Evolutionary conservation across 2,113 vertebrate genomes (phyloP).

Genomic region (Rhynchopsitta pachyrhyncha): DNA sequence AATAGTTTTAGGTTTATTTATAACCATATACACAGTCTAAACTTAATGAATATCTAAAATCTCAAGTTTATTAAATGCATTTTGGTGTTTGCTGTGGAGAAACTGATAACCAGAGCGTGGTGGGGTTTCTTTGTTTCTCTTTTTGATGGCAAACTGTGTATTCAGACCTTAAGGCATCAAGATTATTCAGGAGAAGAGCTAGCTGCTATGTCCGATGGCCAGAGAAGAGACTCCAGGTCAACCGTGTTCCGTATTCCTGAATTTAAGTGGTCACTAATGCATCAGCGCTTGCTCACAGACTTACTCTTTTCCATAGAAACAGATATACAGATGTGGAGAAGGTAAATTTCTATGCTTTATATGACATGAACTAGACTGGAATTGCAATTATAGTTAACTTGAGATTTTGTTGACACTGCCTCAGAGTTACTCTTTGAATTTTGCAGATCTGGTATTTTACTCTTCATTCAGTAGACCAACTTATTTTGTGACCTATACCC

Average conservation of each 20-base stretch:
- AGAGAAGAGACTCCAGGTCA: slow-evolving; percentile 81
- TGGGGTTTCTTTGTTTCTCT: background rate
- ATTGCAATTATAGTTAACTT: background rate
- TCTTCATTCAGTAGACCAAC: background rate
- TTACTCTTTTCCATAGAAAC: slow-evolving; percentile 97
- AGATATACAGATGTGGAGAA: slow-evolving; percentile 98
- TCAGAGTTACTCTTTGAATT: background rate
- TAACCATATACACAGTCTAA: background rate
- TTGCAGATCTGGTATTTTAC: background rate
- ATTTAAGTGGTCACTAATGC: slow-evolving; percentile 95
- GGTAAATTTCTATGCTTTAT: slow-evolving; percentile 69
- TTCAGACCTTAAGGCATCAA: slow-evolving; percentile 74
- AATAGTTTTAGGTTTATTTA: background rate
- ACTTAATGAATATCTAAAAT: background rate
- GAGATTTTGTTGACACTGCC: background rate
- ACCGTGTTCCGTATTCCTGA: slow-evolving; percentile 95
- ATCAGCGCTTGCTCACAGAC: slow-evolving; percentile 95
- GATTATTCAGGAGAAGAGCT: slow-evolving; percentile 52
- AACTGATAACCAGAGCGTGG: background rate
- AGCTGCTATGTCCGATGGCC: slow-evolving; percentile 58
- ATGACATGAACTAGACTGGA: background rate
- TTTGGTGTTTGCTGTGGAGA: background rate
- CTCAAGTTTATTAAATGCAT: background rate
- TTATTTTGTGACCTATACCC: background rate
- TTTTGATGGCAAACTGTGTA: background rate